Evolutionary conservation across 2,888 invertebrate genomes (phyloP), one percentile per base, ranked within the genome.

Genomic region (Onchidella celtica): DNA sequence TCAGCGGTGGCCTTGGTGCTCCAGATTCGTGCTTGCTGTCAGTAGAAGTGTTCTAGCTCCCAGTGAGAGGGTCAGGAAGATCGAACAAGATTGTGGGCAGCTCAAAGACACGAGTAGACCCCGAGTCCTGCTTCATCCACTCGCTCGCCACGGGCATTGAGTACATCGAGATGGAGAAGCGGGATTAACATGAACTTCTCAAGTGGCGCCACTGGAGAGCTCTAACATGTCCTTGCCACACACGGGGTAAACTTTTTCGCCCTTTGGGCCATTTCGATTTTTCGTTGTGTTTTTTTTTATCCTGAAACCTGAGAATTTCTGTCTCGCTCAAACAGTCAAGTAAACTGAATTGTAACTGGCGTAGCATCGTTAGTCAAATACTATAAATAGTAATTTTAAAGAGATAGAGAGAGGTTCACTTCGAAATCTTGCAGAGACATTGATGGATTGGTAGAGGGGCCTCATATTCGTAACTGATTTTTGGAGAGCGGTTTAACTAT

Each of bases 1-100:
- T 47, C 47, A 47, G 47, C 47, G 47, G 47, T 47, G 47, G 47
- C 47, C 47, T 47, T 17, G 63, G 29, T 3, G 36, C 69, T 40
- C 47, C 38, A 27, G 40, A n/a, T n/a, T n/a, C n/a, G 24, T 40
- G 11, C 40, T 9, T 47, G 40, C 11, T 24, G 69, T 69, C 69
- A 14, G n/a, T 40, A n/a, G 47, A 69, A 40, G n/a, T 11, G 24
- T 40, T 40, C 24, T 11, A 9, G 21, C 36, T 36, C 21, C 11
- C 4, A 40, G 27, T 17, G 14, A 14, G 14, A 36, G 73, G 61
- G 36, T 59, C 73, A 61, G 34, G 24, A 9, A 59, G 73, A 73
- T 73, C 73, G 73, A 73, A 36, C 59, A 59, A 59, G 73, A 61
- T 59, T 73, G 27, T 59, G 61, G 38, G 61, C 38, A 55, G 0